Conservation (phyloP, 2,888 invertebrate genomes). For the Apeira syringaria region DNA sequence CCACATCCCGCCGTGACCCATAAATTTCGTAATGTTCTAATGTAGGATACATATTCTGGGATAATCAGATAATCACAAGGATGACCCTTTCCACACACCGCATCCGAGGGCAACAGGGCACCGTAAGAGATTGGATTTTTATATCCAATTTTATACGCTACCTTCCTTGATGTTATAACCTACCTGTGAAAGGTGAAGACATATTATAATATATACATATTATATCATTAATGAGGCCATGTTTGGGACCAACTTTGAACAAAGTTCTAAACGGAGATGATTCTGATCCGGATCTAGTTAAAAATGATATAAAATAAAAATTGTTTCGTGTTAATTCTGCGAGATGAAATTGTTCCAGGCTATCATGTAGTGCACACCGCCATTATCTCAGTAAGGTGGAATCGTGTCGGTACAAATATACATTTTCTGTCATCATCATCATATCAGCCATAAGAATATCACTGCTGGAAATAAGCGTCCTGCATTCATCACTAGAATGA, state of each 20-base stretch:
- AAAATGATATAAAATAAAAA: no score
- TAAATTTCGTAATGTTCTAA: conserved; percentile 15
- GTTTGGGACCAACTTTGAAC: no score
- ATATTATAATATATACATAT: no score
- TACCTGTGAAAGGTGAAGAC: conserved; percentile 5
- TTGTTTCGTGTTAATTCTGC: no score
- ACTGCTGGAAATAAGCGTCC: neutral
- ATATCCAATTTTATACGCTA: conserved; percentile 5
- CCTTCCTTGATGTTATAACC: conserved; percentile 7
- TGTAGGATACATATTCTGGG: conserved; percentile 9
- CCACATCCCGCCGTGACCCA: conserved; percentile 6
- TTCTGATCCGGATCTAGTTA: no score
- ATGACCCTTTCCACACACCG: conserved; percentile 5
- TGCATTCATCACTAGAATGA: no score
- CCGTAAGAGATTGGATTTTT: conserved; percentile 12
- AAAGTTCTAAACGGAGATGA: no score
- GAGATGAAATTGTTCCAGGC: no score
- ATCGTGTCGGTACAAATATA: no score
- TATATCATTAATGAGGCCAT: no score
- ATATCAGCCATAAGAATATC: neutral
- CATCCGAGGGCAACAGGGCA: conserved; percentile 1
- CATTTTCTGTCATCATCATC: neutral
- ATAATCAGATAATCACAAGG: conserved; percentile 16
- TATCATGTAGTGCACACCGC: no score
- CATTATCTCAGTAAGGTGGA: no score